Evolutionary conservation across 1,140 invertebrate genomes (phyloP).

Genomic region (Caenorhabditis brenneri): DNA sequence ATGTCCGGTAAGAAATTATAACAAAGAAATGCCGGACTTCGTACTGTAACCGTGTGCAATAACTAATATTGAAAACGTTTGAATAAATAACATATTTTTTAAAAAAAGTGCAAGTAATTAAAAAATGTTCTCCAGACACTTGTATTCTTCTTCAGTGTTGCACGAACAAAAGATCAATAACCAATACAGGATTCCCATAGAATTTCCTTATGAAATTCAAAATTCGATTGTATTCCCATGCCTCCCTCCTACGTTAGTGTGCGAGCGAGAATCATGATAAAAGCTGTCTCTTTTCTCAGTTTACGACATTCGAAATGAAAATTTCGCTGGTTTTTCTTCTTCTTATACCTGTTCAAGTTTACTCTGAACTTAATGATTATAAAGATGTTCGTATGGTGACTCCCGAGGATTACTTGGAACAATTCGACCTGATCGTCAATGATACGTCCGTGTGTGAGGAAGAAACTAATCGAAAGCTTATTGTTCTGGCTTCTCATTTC

Average conservation of each 20-base stretch:
- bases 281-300: not conserved
- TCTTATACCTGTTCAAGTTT: not conserved
- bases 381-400: not conserved
- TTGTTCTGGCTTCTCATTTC: not conserved
- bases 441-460: not conserved
- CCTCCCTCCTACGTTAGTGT: not conserved
- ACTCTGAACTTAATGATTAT: not conserved
- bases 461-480: not conserved
- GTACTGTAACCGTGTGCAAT: too few relatives aligned
- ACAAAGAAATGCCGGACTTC: too few relatives aligned
- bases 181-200: too few relatives aligned
- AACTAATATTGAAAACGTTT: too few relatives aligned
- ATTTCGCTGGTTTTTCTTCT: not conserved
- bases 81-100: too few relatives aligned
- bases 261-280: not conserved
- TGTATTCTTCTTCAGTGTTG: too few relatives aligned
- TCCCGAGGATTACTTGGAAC: not conserved
- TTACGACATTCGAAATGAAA: not conserved
- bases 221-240: too few relatives aligned
- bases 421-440: not conserved
- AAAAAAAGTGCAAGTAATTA: too few relatives aligned
- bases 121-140: too few relatives aligned
- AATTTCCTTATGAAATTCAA: too few relatives aligned
- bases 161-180: too few relatives aligned
- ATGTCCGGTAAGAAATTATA: too few relatives aligned